phyloP scores from a whole-genome alignment of 1,140 invertebrate species.

The Aphelenchoides avenae region DNA sequence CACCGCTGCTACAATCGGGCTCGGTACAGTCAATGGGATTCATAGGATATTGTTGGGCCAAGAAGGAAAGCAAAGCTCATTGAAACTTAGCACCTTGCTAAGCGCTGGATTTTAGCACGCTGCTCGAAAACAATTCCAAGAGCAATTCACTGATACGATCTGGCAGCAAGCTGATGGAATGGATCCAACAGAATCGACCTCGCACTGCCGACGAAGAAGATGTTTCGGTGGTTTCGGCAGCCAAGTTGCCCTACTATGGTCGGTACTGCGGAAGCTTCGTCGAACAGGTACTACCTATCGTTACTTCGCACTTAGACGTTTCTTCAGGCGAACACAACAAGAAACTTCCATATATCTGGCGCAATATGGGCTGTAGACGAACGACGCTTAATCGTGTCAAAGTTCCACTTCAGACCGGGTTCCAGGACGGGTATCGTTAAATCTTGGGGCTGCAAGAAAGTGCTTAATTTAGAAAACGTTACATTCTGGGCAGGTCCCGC shows the following conservation, averaged over 20 bases:
- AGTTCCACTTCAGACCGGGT: slow-evolving; percentile 53
- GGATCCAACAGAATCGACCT: slow-evolving; percentile 57
- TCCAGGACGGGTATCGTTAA: slow-evolving; percentile 26
- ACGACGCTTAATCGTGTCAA: slow-evolving; percentile 49
- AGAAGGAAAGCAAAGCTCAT: background rate
- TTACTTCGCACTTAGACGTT: slow-evolving; percentile 6
- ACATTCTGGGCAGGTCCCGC: slow-evolving; percentile 57
- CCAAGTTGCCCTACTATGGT: slow-evolving; percentile 55
- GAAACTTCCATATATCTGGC: slow-evolving; percentile 43
- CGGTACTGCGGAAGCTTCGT: slow-evolving; percentile 54
- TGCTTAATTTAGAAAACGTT: slow-evolving; percentile 51
- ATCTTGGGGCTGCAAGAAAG: too few relatives aligned
- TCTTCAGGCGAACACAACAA: slow-evolving; percentile 25
- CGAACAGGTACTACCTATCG: slow-evolving; percentile 25
- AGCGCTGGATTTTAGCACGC: slow-evolving; percentile 22
- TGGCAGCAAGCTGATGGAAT: slow-evolving; percentile 51
- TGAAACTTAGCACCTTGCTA: slow-evolving; percentile 1
- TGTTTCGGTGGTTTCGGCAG: slow-evolving; percentile 13
- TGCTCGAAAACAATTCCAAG: slow-evolving; percentile 26
- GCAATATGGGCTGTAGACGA: slow-evolving; percentile 57
- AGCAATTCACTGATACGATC: slow-evolving; percentile 15
- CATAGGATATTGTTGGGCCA: background rate
- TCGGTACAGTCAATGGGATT: too few relatives aligned
- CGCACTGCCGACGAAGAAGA: slow-evolving; percentile 30
- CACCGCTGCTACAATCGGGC: too few relatives aligned